Conservation (phyloP, 2,797 vertebrate genomes). For the Catamblyrhynchus diadema region DNA sequence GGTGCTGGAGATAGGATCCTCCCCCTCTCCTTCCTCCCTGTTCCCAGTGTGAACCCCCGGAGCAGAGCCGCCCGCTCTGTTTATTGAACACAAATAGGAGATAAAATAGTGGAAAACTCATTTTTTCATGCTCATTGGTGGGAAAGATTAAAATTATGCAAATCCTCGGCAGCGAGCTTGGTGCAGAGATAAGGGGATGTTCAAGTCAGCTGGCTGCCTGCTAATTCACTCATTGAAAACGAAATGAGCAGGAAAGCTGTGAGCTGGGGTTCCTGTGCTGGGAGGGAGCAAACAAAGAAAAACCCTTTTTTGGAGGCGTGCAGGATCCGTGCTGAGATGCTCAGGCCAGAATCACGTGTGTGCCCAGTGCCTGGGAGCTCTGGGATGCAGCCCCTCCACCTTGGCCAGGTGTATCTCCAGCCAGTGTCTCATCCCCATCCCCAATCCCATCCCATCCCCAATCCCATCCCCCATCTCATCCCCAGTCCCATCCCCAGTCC, state of each 20-base stretch:
- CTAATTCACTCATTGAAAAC: conserved; percentile 60
- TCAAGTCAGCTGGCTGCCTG: conserved; percentile 66
- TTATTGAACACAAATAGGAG: conserved; percentile 63
- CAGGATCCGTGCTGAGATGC: background rate
- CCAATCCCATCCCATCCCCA: no score
- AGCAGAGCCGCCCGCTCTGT: conserved; percentile 38
- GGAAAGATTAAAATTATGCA: conserved; percentile 76
- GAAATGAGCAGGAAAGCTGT: conserved; percentile 43
- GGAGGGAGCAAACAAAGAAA: conserved; percentile 13
- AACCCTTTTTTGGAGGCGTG: background rate
- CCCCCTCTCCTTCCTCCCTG: background rate
- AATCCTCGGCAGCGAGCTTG: conserved; percentile 58
- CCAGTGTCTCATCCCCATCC: no score
- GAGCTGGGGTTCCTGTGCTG: background rate
- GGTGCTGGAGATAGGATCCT: background rate
- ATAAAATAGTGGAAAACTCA: conserved; percentile 68
- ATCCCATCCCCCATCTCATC: no score
- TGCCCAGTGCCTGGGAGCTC: background rate
- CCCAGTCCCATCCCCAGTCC: no score
- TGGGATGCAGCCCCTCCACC: background rate
- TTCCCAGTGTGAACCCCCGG: background rate
- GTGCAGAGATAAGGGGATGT: conserved; percentile 70
- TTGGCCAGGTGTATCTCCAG: background rate
- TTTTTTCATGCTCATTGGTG: conserved; percentile 71
- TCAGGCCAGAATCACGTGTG: accelerated